Conservation (phyloP, 2,888 invertebrate species). For the Andrena bucephala region DNA sequence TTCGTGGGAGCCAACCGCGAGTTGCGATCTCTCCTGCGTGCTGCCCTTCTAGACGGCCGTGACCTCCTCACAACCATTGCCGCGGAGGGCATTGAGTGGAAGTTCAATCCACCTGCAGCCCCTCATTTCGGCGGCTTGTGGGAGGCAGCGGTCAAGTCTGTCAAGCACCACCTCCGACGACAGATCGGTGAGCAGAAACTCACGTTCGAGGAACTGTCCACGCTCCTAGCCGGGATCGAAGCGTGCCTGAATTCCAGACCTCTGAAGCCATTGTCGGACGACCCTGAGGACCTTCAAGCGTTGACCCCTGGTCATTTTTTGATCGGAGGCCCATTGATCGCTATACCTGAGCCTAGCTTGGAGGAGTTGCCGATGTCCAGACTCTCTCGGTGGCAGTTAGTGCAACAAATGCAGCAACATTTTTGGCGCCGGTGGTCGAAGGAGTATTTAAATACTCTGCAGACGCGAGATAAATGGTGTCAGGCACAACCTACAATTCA, state of each 20-base stretch:
- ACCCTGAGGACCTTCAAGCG: neutral
- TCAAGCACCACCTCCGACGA: conserved; percentile 10
- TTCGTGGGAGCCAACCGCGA: too few species aligned
- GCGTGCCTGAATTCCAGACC: conserved; percentile 5
- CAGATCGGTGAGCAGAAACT: neutral
- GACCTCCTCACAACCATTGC: too few species aligned
- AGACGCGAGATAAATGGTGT: neutral
- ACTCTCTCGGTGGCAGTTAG: neutral
- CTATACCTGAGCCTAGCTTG: neutral
- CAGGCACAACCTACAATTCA: neutral
- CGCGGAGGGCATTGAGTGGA: neutral
- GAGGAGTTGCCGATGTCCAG: neutral
- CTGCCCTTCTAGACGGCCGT: too few species aligned
- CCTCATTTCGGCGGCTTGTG: conserved; percentile 14
- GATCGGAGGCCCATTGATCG: neutral
- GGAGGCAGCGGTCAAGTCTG: conserved; percentile 15
- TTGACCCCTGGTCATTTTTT: conserved; percentile 12
- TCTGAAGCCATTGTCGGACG: neutral
- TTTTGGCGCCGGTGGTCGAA: neutral
- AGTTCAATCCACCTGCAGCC: neutral
- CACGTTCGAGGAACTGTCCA: neutral
- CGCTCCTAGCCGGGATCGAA: neutral
- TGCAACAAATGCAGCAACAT: neutral
- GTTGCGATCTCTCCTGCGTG: too few species aligned
- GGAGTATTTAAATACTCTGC: neutral